Conservation (phyloP, 2,888 invertebrate species). For the Thereva nobilitata region DNA sequence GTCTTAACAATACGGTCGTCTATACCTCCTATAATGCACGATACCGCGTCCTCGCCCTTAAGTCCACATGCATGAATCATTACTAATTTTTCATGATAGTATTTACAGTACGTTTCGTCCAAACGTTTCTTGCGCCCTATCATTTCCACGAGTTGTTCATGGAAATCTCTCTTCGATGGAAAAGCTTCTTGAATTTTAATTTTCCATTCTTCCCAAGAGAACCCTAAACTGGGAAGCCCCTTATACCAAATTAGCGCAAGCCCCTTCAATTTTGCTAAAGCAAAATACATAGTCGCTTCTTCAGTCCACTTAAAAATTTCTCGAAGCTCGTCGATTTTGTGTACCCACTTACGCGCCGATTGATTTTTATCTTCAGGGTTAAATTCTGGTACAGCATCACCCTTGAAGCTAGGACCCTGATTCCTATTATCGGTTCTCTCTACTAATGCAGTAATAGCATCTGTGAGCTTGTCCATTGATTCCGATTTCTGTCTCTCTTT, state of each 20-base stretch:
- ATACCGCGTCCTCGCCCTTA: slow-evolving; percentile 23
- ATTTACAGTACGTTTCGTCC: neutral
- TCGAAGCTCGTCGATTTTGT: slow-evolving; percentile 24
- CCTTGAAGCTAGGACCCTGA: neutral
- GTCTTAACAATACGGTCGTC: slow-evolving; percentile 23
- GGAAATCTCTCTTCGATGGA: neutral
- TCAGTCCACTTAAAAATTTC: slow-evolving; percentile 31
- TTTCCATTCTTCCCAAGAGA: slow-evolving; percentile 12
- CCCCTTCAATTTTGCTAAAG: slow-evolving; percentile 22
- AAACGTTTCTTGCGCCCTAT: neutral
- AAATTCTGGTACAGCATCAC: slow-evolving; percentile 25
- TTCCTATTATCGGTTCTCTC: neutral
- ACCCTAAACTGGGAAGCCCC: neutral
- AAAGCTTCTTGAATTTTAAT: neutral
- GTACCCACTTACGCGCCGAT: slow-evolving; percentile 17
- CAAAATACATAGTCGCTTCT: slow-evolving; percentile 33
- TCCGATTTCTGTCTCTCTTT: neutral
- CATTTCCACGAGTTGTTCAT: neutral
- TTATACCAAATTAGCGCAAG: slow-evolving; percentile 30
- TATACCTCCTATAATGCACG: slow-evolving; percentile 28
- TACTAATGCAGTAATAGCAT: slow-evolving; percentile 7
- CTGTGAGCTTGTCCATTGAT: slow-evolving; percentile 1
- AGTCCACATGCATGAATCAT: slow-evolving; percentile 5
- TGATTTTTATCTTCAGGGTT: slow-evolving; percentile 33
- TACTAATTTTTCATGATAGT: neutral